Evolutionary conservation across 2,888 invertebrate species (phyloP).

Genomic region (Didymodactylos carnosus): DNA sequence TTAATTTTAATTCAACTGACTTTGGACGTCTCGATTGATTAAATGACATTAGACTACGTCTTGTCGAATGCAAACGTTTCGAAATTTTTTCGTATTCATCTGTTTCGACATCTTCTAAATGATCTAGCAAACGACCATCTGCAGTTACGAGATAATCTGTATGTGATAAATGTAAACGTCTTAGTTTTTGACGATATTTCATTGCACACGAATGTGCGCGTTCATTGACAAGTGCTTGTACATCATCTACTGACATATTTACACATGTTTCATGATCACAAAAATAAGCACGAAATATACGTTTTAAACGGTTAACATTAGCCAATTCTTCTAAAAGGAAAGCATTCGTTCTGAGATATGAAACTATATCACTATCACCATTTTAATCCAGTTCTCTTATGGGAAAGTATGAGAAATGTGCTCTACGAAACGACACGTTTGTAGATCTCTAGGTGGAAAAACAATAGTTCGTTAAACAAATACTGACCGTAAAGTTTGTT

Average conservation of each 20-base stretch:
- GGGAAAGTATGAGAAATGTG: too few relatives aligned
- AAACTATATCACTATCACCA: too few relatives aligned
- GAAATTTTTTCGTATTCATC: not conserved
- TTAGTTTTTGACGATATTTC: not conserved
- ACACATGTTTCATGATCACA: not conserved
- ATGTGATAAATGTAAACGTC: not conserved
- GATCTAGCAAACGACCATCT: not conserved
- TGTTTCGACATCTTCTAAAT: not conserved
- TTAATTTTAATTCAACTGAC: too few relatives aligned
- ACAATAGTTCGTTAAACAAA: not conserved
- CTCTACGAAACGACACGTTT: too few relatives aligned
- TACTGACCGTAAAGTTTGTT: not conserved
- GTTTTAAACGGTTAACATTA: not conserved
- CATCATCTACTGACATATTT: not conserved
- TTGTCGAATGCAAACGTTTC: not conserved
- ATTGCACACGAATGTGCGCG: not conserved
- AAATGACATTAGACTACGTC: too few relatives aligned
- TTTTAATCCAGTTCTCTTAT: too few relatives aligned
- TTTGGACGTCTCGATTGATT: too few relatives aligned
- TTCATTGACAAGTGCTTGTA: not conserved
- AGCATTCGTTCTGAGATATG: not conserved
- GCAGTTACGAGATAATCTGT: not conserved
- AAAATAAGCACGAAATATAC: not conserved
- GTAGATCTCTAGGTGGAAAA: too few relatives aligned
- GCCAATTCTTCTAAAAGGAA: not conserved